Evolutionary conservation across 35 echinoderm and acorn worm genomes (phyloP), one percentile per base, ranked within the genome.

Genomic region (Holothuria glaberrima): DNA sequence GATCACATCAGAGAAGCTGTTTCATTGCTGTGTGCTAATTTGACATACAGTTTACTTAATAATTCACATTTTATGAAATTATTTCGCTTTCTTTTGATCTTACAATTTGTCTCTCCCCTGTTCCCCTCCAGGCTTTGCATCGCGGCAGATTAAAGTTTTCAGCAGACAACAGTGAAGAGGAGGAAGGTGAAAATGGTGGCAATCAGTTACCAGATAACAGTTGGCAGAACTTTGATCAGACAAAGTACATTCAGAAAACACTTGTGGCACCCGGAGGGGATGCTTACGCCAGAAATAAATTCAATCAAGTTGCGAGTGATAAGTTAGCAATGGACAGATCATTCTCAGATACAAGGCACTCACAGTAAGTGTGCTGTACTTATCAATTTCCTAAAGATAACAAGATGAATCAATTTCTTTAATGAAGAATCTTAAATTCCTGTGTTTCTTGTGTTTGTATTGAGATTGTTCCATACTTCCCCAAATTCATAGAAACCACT

Each of bases 211-310:
- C 68, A 26, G 91, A 92, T 20, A 87, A 92, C 70, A 77, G 70
- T 52, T 98, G 93, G 93, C 81, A 82, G 70, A 93, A 30, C 9
- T 98, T 98, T 90, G 96, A 98, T 66, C 65, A 86, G 38, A 64
- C 77, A 33, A 64, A 71, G 18, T 98, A 98, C 86, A 89, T 94
- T 60, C 90, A 91, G 20, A 98, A 98, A 84, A 98, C 96, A 7
- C 87, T 92, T 60, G 93, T 98, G 32, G 72, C 81, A 59, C 72
- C 90, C 18, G 96, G 96, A 13, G 90, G 90, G 6, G 96, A 98
- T 91, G 96, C 96, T 0, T 98, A 98, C 61, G 88, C 91, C 45
- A 92, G 96, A 72, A 98, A 98, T 87, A 98, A 98, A 92, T 98
- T 98, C 67, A 98, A 98, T 91, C 96, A 98, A 91, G 83, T 91